phyloP scores from a whole-genome alignment of 2,888 invertebrate genomes.

The Brenthis daphne region DNA sequence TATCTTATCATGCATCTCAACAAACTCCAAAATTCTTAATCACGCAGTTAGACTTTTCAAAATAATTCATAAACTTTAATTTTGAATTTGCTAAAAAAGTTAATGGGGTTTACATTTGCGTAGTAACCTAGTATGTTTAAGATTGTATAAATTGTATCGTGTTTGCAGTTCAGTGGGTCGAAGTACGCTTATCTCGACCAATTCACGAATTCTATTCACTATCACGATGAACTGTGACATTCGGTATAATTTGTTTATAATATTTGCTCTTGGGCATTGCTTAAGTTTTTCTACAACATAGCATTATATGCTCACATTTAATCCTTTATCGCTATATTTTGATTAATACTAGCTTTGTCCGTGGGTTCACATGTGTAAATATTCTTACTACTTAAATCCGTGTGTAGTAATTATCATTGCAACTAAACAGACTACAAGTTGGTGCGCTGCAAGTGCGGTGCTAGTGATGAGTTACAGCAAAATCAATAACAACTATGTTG shows the following conservation, averaged over 20 bases:
- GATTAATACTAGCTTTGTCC: not conserved
- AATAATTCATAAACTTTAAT: too few species aligned
- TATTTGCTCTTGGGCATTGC: slow-evolving; percentile 12
- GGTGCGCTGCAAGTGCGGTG: too few species aligned
- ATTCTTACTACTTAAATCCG: too few species aligned
- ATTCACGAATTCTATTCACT: slow-evolving; percentile 49
- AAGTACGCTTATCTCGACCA: slow-evolving; percentile 57
- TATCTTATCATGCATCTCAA: too few species aligned
- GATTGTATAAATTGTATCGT: slow-evolving; percentile 14
- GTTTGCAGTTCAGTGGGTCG: slow-evolving; percentile 48
- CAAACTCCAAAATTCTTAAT: too few species aligned
- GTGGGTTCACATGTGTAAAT: too few species aligned
- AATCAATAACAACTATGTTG: too few species aligned
- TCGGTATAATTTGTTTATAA: slow-evolving; percentile 29
- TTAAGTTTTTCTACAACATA: not conserved
- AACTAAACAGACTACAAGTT: too few species aligned
- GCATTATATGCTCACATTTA: not conserved
- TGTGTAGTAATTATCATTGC: too few species aligned
- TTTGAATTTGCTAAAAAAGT: too few species aligned
- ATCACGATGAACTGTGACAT: slow-evolving; percentile 34
- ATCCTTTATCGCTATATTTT: not conserved
- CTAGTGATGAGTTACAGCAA: too few species aligned
- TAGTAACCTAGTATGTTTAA: slow-evolving; percentile 6
- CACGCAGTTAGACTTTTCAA: too few species aligned
- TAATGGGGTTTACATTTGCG: not conserved